These are phyloP conservation scores for Amazona guildingii DNA, from an alignment of 2,113 vertebrate genomes.

Conservation along the genomic window DNA sequence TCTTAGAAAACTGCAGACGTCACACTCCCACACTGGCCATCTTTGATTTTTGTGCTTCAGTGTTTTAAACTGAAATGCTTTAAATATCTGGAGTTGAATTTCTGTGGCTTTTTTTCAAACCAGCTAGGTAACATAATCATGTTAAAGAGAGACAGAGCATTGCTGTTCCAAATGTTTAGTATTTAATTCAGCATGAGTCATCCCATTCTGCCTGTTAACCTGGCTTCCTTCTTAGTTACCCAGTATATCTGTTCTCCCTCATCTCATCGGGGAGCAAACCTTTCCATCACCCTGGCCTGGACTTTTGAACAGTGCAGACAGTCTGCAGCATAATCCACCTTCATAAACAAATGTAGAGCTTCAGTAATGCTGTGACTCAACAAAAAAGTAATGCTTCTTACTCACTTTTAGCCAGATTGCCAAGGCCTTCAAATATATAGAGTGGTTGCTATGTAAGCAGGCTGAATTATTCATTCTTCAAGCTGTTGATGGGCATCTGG, in stretches of 20 bases:
- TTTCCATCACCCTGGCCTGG: background rate
- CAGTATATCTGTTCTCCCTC: background rate
- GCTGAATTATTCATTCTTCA: background rate
- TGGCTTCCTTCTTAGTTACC: constrained; percentile 34
- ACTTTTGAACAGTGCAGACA: background rate
- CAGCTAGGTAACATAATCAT: background rate
- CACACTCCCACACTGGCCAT: rapidly evolving
- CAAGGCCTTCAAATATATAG: background rate
- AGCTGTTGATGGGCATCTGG: background rate
- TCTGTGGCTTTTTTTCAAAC: background rate
- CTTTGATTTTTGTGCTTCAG: background rate
- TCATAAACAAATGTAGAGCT: background rate
- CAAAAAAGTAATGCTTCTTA: background rate
- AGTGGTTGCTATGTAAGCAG: background rate
- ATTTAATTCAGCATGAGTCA: background rate
- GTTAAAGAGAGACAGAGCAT: background rate
- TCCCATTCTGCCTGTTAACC: background rate
- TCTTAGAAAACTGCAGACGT: background rate
- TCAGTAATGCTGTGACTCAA: background rate
- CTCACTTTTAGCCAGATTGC: background rate
- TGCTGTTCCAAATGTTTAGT: background rate
- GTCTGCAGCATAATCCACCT: background rate
- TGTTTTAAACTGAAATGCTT: background rate
- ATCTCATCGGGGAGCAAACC: background rate
- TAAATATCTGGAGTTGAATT: background rate